phyloP scores from a whole-genome alignment of 1,140 invertebrate species.

The Drosophila bocki region DNA sequence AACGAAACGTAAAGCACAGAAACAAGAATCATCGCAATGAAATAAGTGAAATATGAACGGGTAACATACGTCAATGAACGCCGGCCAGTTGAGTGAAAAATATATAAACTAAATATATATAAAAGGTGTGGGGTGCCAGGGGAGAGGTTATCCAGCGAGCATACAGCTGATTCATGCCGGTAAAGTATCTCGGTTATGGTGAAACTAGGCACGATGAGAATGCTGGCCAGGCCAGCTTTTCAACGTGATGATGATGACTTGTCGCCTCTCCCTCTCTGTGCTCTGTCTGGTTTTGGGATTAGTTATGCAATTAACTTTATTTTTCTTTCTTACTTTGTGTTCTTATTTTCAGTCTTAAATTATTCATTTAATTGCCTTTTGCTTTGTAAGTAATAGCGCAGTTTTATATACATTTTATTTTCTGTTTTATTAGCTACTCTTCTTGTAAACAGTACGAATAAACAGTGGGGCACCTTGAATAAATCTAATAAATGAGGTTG shows the following conservation, averaged over 20 bases:
- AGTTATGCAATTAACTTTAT: conserved; percentile 17
- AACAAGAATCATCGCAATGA: conserved; percentile 41
- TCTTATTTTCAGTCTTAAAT: neutral
- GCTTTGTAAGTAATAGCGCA: neutral
- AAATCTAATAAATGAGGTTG: too few relatives aligned
- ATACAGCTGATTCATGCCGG: conserved; percentile 64
- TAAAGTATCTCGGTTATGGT: conserved; percentile 36
- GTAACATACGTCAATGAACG: conserved; percentile 62
- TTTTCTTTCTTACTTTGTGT: neutral
- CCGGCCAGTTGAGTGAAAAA: conserved; percentile 14
- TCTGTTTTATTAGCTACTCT: neutral
- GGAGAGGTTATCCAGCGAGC: conserved; percentile 21
- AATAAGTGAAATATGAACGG: conserved; percentile 69
- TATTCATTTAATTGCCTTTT: neutral
- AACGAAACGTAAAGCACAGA: conserved; percentile 23
- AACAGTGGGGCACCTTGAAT: neutral
- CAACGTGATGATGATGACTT: conserved; percentile 17
- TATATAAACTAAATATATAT: neutral
- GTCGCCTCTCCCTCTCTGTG: neutral
- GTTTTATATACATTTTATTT: neutral
- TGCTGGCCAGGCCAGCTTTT: conserved; percentile 1
- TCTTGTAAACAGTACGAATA: neutral
- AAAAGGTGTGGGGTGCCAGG: conserved; percentile 7
- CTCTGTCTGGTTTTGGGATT: conserved; percentile 1
- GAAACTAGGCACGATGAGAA: conserved; percentile 24